Evolutionary conservation across 2,113 vertebrate species (phyloP), one percentile per base, ranked within the genome.

Genomic region (Chionodraco myersi): DNA sequence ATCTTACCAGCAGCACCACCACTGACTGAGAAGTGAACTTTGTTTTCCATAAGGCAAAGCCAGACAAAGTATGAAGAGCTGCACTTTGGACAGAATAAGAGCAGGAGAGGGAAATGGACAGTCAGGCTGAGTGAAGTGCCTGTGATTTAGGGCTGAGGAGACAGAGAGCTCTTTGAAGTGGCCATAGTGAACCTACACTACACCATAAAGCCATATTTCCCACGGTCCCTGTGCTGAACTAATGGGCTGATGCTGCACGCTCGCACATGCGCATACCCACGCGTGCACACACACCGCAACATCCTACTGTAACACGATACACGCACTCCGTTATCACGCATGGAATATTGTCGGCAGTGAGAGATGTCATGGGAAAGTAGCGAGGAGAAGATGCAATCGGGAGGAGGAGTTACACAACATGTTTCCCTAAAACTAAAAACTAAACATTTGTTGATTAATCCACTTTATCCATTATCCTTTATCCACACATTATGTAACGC

Each of bases 211-310:
- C 34, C 56, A 13, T 4, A 64, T 75, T 90, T 88, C 87, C 89
- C 88, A 91, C 85, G 72, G 68, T 79, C 30, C 66, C 78, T 48
- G 30, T 4, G 58, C 72, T 86, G 82, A 86, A 86, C 84, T 86
- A 82, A 85, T 82, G 75, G 66, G 58, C 77, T 12, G 75, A 76
- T 63, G 59, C 47, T 75, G 67, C 72, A 58, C 72, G 36, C 68
- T 77, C 79, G 36, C 73, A 79, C 79, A 73, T 48, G 53, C 18
- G 45, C n/a, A 62, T 49, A 47, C 62, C 61, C 23, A 52, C 36
- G 5, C 48, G 23, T 18, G 3, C 69, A 9, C 60, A 15, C 73
- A 66, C 54, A 53, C 10, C 57, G 69, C 26, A 72, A 66, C 68
- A 82, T 67, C 49, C 47, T 41, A 41, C 70, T 65, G 82, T 73